Percentiles rank a stretch among this genome's conserved stretches.
Evolutionary conservation across 1,140 invertebrate species (phyloP).

Genomic region (Paralvinella palmiformis): DNA sequence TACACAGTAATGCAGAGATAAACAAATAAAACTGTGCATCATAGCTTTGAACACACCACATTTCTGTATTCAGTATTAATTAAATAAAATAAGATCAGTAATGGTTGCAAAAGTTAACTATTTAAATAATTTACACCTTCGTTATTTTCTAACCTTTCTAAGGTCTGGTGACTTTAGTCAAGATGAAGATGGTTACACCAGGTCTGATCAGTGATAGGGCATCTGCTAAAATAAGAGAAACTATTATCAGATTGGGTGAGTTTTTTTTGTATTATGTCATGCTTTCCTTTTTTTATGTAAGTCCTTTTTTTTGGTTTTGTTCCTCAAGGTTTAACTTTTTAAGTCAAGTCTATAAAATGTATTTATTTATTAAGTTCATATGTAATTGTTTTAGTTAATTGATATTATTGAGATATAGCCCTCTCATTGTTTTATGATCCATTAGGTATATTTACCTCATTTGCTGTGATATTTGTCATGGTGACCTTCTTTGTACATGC

Average conservation of each 20-base stretch:
- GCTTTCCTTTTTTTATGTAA: conserved; percentile 4
- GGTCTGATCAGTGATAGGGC: conserved; percentile 75
- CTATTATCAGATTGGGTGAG: conserved; percentile 69
- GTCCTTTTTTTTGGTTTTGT: background rate
- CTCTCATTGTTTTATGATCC: conserved; percentile 2
- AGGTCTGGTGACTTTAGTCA: conserved; percentile 70
- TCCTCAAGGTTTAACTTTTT: background rate
- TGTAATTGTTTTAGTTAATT: background rate
- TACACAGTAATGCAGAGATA: no score
- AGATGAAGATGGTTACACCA: conserved; percentile 69
- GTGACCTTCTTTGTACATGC: conserved; percentile 73
- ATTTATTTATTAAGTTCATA: background rate
- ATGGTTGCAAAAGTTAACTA: no score
- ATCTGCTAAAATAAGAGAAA: conserved; percentile 73
- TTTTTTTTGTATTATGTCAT: background rate
- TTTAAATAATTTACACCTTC: no score
- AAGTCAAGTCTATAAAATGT: background rate
- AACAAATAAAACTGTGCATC: no score
- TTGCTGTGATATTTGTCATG: conserved; percentile 60
- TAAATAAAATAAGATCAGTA: no score
- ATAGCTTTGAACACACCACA: no score
- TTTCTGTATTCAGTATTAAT: no score
- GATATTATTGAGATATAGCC: background rate
- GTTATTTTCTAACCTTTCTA: no score
- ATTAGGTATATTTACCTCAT: conserved; percentile 60